These are phyloP conservation scores for Mesocricetus auratus DNA, from an alignment of 2,113 vertebrate genomes.

Conservation along the genomic window DNA sequence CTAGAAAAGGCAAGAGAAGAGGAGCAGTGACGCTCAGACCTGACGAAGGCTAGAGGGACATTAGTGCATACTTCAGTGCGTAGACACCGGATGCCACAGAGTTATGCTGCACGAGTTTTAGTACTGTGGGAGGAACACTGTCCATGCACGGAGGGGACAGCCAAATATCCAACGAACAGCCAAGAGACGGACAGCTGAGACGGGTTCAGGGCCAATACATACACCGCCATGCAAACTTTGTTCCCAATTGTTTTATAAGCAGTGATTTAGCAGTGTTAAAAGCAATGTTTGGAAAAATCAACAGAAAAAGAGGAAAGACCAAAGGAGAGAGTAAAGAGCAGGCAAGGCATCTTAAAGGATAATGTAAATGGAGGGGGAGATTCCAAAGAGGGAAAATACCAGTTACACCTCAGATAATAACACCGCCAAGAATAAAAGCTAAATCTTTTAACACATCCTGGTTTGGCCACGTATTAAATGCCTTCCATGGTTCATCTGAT, in stretches of 20 bases:
- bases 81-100: not conserved
- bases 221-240: not conserved
- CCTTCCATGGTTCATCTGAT: constrained; percentile 5
- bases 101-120: rapidly evolving
- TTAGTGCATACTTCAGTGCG: not conserved
- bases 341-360: not conserved
- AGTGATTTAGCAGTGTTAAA: not conserved
- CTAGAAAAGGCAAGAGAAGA: not conserved
- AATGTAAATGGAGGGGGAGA: not conserved
- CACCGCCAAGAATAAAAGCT: constrained; percentile 1
- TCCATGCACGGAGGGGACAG: not conserved
- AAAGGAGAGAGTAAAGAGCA: not conserved
- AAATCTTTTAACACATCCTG: not conserved
- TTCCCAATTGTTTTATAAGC: not conserved
- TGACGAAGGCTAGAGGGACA: not conserved
- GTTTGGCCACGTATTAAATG: not conserved
- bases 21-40: not conserved
- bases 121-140: not conserved
- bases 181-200: not conserved
- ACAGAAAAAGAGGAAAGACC: not conserved
- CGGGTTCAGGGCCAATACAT: not conserved
- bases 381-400: not conserved
- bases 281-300: constrained; percentile 34
- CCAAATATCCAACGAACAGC: not conserved
- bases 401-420: not conserved